Base-by-base conservation (phyloP, 2,888 invertebrate genomes). In the Drosophila nigritarsus region DNA sequence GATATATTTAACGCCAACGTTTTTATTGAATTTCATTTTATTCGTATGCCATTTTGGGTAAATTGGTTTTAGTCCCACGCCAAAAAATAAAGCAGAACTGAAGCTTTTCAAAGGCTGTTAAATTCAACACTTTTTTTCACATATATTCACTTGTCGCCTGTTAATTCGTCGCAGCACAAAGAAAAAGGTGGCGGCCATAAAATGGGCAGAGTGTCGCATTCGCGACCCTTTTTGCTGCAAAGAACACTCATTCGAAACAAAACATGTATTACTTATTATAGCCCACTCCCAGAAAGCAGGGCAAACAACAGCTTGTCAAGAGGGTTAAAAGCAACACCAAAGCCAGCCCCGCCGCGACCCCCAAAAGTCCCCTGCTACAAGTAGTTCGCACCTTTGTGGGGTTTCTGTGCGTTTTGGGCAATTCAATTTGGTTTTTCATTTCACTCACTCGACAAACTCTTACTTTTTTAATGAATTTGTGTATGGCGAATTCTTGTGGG, bases 381-480 rank as follows among this genome's bases (percentile, higher is more conserved):
- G 87, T 79, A 75, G 73, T 87, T 87, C 77, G 78, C 86, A 87
- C 90, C 86, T 87, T 87, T 87, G 84, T 72, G 67, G 42, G 86
- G 86, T 79, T 87, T 90, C 90, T 34, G 59, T 48, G 54, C 54
- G 42, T 81, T 87, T 89, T 67, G 63, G 82, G 72, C 89, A 78
- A 86, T 87, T 87, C 82, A 90, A 90, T 83, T 86, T 79, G 63
- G 75, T 64, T 50, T 63, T 67, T 64, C 65, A 68, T 78, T 69
- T 64, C 65, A 30, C 53, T 60, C 59, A 54, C 50, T 42, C 59
- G 36, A 60, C 64, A 62, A 62, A 62, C 65, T 55, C 50, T 18
- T 40, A 30, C 18, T 32, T 77, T 80, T 86, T 89, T 87, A 89
- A 87, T 90, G 87, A 90, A 90, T 81, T 90, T 83, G 66, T 79